Evolutionary conservation across 2,113 vertebrate genomes (phyloP).

Genomic region (Amblyornis subalaris): DNA sequence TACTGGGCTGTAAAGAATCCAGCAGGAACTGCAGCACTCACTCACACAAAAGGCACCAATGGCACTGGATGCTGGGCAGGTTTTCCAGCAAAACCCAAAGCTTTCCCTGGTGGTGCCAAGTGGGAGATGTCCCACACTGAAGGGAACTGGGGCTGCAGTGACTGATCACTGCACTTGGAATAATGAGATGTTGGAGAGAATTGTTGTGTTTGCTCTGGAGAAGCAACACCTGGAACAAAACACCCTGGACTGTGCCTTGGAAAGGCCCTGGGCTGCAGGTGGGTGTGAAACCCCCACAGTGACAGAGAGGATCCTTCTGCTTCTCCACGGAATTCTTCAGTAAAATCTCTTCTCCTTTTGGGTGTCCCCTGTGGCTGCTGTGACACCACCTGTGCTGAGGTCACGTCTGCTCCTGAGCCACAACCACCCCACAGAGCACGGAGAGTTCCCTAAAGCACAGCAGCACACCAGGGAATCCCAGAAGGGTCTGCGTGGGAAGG

Average conservation of each 20-base stretch:
- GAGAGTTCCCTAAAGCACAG: background rate
- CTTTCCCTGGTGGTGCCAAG: background rate
- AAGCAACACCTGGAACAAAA: background rate
- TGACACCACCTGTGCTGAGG: background rate
- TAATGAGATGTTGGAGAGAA: background rate
- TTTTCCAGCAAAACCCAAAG: background rate
- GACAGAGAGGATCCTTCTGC: background rate
- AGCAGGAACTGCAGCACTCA: background rate
- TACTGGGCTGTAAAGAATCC: fast-evolving
- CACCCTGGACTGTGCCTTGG: fast-evolving
- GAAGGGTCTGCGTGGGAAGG: background rate
- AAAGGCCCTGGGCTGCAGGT: fast-evolving
- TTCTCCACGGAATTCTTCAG: background rate
- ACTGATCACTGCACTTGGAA: too few species aligned
- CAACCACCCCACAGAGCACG: background rate
- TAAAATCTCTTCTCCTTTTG: background rate
- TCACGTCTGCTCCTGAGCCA: fast-evolving
- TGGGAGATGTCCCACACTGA: background rate
- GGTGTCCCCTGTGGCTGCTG: background rate
- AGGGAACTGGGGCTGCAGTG: background rate
- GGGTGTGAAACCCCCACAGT: fast-evolving
- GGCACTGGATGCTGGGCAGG: fast-evolving
- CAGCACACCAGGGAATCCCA: background rate
- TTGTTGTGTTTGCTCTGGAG: background rate
- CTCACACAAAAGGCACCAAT: too few species aligned